phyloP scores from a whole-genome alignment of 2,797 vertebrate genomes.

The Sebastes taczanowskii region DNA sequence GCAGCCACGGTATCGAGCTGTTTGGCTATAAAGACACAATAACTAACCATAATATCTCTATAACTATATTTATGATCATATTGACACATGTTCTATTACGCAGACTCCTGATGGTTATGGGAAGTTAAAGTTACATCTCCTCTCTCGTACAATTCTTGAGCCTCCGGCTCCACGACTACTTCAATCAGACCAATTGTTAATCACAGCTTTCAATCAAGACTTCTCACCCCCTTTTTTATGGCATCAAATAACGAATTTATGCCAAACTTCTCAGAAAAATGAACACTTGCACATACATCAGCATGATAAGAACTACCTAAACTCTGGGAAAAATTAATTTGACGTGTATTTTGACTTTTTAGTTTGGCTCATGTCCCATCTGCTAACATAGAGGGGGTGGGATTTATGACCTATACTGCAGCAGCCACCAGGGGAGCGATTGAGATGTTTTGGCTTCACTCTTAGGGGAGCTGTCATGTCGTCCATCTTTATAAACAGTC shows the following conservation, averaged over 20 bases:
- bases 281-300: too few species aligned
- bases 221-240: background rate
- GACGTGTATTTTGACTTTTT: too few species aligned
- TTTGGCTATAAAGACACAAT: background rate
- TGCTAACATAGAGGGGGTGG: too few species aligned
- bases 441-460: background rate
- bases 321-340: background rate
- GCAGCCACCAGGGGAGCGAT: background rate
- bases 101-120: background rate
- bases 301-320: too few species aligned
- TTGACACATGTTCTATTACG: background rate
- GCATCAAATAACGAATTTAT: background rate
- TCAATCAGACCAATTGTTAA: background rate
- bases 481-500: too few species aligned
- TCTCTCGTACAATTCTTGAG: background rate
- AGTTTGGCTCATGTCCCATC: too few species aligned
- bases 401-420: too few species aligned
- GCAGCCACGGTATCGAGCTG: background rate
- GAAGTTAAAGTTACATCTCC: background rate
- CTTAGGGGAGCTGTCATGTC: background rate
- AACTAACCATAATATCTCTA: background rate
- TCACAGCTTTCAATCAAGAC: background rate
- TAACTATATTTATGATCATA: too few species aligned
- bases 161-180: background rate
- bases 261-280: background rate